Evolutionary conservation across 2,888 invertebrate species (phyloP).

Genomic region (Eupithecia dodoneata): DNA sequence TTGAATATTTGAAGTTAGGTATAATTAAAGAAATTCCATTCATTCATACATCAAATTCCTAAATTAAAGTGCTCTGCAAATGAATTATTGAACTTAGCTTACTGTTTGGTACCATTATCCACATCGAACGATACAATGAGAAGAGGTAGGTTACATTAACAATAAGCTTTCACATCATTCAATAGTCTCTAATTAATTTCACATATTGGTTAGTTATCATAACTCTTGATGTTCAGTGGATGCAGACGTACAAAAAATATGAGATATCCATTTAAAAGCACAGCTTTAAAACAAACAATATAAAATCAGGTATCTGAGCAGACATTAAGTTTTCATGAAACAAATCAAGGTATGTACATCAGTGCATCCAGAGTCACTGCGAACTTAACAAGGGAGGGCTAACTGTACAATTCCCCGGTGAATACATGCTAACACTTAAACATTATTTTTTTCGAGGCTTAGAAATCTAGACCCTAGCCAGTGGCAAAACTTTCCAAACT

Average conservation of each 20-base stretch:
- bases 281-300: constrained; percentile 67
- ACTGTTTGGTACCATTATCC: constrained; percentile 81
- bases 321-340: constrained; percentile 78
- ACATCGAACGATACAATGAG: constrained; percentile 82
- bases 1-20: not conserved
- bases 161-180: constrained; percentile 71
- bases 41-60: constrained; percentile 43
- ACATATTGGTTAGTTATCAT: constrained; percentile 76
- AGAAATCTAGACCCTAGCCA: constrained; percentile 80
- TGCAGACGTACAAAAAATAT: constrained; percentile 58
- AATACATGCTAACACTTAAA: constrained; percentile 84
- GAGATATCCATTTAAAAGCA: constrained; percentile 71
- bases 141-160: constrained; percentile 82
- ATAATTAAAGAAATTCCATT: constrained; percentile 15
- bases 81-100: constrained; percentile 64
- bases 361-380: constrained; percentile 82
- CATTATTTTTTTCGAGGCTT: constrained; percentile 81
- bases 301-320: constrained; percentile 59
- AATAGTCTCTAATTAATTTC: constrained; percentile 81
- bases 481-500: constrained; percentile 82
- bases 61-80: constrained; percentile 59
- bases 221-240: constrained; percentile 70
- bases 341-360: constrained; percentile 67
- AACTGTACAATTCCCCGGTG: constrained; percentile 84
- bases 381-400: constrained; percentile 84